Conservation (phyloP, 1,140 invertebrate genomes). For the Apis cerana region DNA sequence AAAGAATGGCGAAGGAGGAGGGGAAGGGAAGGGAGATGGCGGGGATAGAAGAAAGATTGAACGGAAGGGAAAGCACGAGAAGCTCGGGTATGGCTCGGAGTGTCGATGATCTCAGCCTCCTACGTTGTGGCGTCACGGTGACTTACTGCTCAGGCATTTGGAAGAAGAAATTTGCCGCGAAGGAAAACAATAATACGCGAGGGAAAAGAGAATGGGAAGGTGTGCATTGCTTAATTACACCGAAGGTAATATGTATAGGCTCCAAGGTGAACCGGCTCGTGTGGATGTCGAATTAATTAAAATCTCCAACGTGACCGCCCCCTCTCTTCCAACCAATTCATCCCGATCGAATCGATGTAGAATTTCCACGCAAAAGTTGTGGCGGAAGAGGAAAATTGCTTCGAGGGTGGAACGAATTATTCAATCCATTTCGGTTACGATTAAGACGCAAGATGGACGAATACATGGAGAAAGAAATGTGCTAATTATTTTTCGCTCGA, state of each 20-base stretch:
- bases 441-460: too few species aligned
- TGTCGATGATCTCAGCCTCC: conserved; percentile 66
- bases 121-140: conserved; percentile 31
- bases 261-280: conserved; percentile 58
- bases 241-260: background rate
- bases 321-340: background rate
- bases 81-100: conserved; percentile 2
- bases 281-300: conserved; percentile 55
- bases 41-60: background rate
- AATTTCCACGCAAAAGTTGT: background rate
- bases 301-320: conserved; percentile 11
- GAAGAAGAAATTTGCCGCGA: conserved; percentile 44
- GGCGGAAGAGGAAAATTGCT: background rate
- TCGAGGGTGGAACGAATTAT: too few species aligned
- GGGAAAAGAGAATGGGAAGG: background rate
- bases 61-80: conserved; percentile 20
- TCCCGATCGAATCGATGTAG: background rate
- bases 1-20: background rate
- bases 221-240: conserved; percentile 52
- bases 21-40: conserved; percentile 15
- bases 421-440: too few species aligned
- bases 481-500: too few species aligned
- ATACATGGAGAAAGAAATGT: too few species aligned
- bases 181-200: background rate
- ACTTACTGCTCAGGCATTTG: conserved; percentile 62